phyloP scores from a whole-genome alignment of 2,888 invertebrate species.

The Lomographa bimaculata region DNA sequence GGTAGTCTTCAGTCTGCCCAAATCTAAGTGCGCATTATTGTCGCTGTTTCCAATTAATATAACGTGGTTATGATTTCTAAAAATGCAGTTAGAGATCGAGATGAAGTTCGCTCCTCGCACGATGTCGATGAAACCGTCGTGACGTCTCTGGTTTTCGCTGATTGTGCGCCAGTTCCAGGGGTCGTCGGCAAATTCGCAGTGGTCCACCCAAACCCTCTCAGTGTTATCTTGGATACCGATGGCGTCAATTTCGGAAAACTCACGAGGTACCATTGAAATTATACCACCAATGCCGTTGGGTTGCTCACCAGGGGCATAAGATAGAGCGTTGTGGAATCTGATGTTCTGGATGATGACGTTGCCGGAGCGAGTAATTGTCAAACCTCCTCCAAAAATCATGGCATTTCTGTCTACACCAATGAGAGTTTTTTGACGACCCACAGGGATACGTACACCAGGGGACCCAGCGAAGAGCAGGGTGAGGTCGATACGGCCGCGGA shows the following conservation, averaged over 20 bases:
- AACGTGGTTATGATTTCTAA: constrained; percentile 25
- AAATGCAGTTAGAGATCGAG: constrained; percentile 25
- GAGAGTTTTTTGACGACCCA: constrained; percentile 13
- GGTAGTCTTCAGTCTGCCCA: constrained; percentile 21
- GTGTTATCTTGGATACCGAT: constrained; percentile 13
- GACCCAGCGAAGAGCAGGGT: constrained; percentile 10
- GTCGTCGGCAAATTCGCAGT: constrained; percentile 27
- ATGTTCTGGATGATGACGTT: constrained; percentile 21
- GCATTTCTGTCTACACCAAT: constrained; percentile 17
- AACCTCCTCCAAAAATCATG: constrained; percentile 22
- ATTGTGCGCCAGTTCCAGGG: constrained; percentile 19
- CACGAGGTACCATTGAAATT: constrained; percentile 9
- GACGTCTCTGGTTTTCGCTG: constrained; percentile 17
- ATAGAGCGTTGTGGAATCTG: constrained; percentile 21
- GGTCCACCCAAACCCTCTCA: constrained; percentile 18
- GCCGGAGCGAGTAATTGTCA: not conserved
- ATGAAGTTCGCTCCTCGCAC: constrained; percentile 18
- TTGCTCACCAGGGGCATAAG: constrained; percentile 23
- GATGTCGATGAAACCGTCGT: constrained; percentile 26
- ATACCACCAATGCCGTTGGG: constrained; percentile 28
- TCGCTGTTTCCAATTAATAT: constrained; percentile 20
- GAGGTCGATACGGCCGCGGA: constrained; percentile 15
- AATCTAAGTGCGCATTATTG: constrained; percentile 15
- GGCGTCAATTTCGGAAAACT: constrained; percentile 16
- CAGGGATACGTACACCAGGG: constrained; percentile 10